Evolutionary conservation across 2,888 invertebrate genomes (phyloP).

Genomic region (Poecilus cupreus): DNA sequence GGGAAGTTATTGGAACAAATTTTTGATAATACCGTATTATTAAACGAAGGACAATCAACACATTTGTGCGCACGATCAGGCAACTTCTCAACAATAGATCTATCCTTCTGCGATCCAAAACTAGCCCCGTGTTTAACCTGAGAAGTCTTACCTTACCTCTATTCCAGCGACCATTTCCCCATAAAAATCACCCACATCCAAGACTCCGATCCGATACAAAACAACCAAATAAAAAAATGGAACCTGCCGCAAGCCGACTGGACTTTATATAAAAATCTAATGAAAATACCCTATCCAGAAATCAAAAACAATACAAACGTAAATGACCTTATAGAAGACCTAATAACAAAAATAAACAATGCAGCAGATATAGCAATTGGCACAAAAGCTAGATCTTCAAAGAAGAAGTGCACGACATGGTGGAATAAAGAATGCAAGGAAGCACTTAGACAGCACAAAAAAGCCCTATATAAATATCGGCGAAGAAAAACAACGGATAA

Average conservation of each 20-base stretch:
- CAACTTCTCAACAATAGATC: constrained; percentile 28
- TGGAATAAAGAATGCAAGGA: not conserved
- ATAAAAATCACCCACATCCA: not conserved
- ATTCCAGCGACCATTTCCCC: constrained; percentile 26
- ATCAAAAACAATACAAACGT: not conserved
- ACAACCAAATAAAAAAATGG: not conserved
- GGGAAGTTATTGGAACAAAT: constrained; percentile 6
- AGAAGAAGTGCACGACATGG: not conserved
- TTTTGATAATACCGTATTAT: not conserved
- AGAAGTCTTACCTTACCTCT: not conserved
- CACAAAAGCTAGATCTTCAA: not conserved
- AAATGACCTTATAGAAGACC: not conserved
- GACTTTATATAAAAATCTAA: not conserved
- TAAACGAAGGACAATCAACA: not conserved
- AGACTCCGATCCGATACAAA: not conserved
- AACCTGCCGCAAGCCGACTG: not conserved
- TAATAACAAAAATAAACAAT: not conserved
- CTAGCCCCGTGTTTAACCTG: not conserved
- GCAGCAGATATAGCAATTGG: constrained; percentile 2
- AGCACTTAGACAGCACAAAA: not conserved
- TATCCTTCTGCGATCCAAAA: constrained; percentile 30
- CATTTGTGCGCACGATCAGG: constrained; percentile 12
- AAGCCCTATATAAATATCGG: not conserved
- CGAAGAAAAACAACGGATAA: too few species aligned
- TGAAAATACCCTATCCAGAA: not conserved